Conservation (phyloP, 2,888 invertebrate species). For the Rutpela maculata region DNA sequence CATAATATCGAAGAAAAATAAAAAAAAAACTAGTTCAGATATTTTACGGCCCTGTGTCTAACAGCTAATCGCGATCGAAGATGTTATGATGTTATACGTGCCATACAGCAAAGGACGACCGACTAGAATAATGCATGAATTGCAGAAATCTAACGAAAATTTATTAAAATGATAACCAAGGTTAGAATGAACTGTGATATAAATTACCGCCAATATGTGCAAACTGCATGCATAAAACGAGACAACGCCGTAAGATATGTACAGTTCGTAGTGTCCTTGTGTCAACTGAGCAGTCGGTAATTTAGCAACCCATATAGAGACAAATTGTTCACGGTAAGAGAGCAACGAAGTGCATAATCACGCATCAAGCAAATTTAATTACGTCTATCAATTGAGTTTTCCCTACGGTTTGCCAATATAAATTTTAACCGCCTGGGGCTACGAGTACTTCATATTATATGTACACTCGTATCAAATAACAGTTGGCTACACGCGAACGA, state of each 20-base stretch:
- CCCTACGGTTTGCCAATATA: slow-evolving; percentile 26
- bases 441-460: slow-evolving; percentile 25
- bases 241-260: slow-evolving; percentile 13
- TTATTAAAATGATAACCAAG: no score
- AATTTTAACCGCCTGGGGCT: slow-evolving; percentile 14
- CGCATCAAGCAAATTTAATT: slow-evolving; percentile 44
- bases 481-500: background rate
- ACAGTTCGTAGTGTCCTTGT: slow-evolving; percentile 35
- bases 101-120: no score
- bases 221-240: background rate
- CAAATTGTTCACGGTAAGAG: slow-evolving; percentile 44
- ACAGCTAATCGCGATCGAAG: no score
- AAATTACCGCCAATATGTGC: background rate
- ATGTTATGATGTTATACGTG: no score
- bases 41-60: no score
- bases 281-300: slow-evolving; percentile 41
- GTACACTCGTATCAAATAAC: slow-evolving; percentile 9
- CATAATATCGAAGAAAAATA: no score
- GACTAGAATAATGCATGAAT: no score
- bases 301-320: slow-evolving; percentile 37
- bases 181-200: background rate
- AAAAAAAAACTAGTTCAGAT: no score
- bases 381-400: slow-evolving; percentile 43
- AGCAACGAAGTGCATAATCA: slow-evolving; percentile 45
- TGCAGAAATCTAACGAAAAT: no score